Percentiles rank a stretch among this genome's conserved stretches.
Conservation (phyloP, 1,140 invertebrate species). For the Anoplophora glabripennis region DNA sequence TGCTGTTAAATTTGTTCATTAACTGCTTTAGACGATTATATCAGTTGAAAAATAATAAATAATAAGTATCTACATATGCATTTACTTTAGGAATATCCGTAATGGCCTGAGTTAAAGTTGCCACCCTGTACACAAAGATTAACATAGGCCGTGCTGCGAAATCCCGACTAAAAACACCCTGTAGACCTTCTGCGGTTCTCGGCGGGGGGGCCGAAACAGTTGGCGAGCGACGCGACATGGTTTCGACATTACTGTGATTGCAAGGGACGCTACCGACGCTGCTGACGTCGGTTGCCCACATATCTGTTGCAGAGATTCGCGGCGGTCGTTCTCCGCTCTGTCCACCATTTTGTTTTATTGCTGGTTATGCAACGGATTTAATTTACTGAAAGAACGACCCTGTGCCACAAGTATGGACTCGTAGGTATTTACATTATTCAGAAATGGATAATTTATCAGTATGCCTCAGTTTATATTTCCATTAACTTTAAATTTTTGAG, state of each 20-base stretch:
- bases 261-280: conserved; percentile 30
- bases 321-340: background rate
- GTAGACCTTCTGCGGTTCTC: conserved; percentile 20
- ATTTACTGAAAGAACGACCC: background rate
- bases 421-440: background rate
- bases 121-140: no score
- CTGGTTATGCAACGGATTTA: conserved; percentile 4
- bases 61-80: no score
- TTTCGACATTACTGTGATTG: conserved; percentile 46
- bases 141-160: no score
- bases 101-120: no score
- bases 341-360: conserved; percentile 10
- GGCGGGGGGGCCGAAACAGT: conserved; percentile 39
- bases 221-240: conserved; percentile 36
- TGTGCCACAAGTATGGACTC: background rate
- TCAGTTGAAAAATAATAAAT: no score
- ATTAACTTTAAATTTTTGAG: background rate
- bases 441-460: background rate
- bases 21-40: no score
- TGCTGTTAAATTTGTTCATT: no score
- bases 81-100: no score
- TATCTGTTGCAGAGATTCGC: conserved; percentile 40
- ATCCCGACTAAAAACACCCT: no score
- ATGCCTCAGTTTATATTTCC: background rate
- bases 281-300: conserved; percentile 43